A percentile compares a stretch with the other conserved stretches of the same genome.
Conservation (phyloP, 2,888 invertebrate genomes). For the Sminthurinus aureus region DNA sequence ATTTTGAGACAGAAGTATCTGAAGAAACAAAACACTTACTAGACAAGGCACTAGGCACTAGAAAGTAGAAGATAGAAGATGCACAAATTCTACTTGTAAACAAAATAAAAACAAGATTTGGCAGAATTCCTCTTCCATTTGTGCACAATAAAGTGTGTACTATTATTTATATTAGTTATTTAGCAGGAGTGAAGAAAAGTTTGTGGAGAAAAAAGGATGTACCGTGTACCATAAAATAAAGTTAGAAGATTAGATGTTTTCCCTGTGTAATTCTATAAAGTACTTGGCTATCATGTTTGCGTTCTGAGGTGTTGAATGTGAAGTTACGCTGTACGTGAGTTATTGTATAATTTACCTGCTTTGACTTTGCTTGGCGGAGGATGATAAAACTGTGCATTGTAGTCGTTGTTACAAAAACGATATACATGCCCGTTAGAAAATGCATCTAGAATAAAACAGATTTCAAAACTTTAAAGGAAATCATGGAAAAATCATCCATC, state of each 20-base stretch:
- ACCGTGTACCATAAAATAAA: background rate
- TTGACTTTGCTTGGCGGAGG: slow-evolving; percentile 30
- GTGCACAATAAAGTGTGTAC: too few relatives aligned
- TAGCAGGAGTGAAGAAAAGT: too few relatives aligned
- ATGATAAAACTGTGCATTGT: slow-evolving; percentile 46
- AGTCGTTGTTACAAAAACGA: slow-evolving; percentile 42
- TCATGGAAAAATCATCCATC: background rate
- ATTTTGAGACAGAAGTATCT: too few relatives aligned
- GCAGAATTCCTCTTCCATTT: too few relatives aligned
- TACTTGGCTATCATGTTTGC: too few relatives aligned
- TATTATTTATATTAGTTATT: too few relatives aligned
- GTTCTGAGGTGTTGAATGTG: background rate
- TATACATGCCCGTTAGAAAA: slow-evolving; percentile 45
- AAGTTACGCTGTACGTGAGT: background rate
- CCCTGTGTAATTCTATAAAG: background rate
- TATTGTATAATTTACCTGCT: slow-evolving; percentile 37
- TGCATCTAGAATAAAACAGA: slow-evolving; percentile 43
- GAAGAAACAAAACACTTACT: too few relatives aligned
- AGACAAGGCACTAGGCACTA: too few relatives aligned
- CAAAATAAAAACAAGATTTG: too few relatives aligned
- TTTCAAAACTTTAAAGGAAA: background rate
- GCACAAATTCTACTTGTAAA: too few relatives aligned
- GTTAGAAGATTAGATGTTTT: background rate
- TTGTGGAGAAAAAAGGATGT: too few relatives aligned
- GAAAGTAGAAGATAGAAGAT: too few relatives aligned